A percentile compares a stretch with the other conserved stretches of the same genome.
Evolutionary conservation across 2,888 invertebrate genomes (phyloP).

Genomic region (Coleophora deauratella): DNA sequence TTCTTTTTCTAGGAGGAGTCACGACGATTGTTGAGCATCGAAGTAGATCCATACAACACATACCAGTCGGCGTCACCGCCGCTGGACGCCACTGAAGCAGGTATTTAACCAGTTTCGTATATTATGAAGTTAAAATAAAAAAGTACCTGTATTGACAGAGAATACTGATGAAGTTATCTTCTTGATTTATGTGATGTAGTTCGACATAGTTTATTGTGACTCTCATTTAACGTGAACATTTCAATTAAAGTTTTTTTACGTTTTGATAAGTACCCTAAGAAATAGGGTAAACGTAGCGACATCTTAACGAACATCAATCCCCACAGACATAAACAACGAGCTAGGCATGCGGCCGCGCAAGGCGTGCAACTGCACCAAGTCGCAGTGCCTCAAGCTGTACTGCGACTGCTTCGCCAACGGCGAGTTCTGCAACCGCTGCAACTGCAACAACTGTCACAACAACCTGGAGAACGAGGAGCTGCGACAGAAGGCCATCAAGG

Average conservation of each 20-base stretch:
- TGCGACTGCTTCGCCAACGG: conserved; percentile 99
- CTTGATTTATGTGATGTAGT: too few relatives aligned
- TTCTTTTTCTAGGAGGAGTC: too few relatives aligned
- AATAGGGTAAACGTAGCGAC: too few relatives aligned
- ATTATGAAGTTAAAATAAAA: too few relatives aligned
- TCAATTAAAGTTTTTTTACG: too few relatives aligned
- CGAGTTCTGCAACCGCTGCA: conserved; percentile 98
- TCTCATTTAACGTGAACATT: too few relatives aligned
- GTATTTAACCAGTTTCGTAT: conserved; percentile 18
- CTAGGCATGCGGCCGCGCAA: conserved; percentile 82
- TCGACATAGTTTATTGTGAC: too few relatives aligned
- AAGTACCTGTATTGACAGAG: too few relatives aligned
- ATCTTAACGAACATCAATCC: too few relatives aligned
- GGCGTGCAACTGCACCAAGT: conserved; percentile 99
- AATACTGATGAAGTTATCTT: too few relatives aligned
- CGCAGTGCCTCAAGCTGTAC: conserved; percentile 97
- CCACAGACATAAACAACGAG: conserved; percentile 25
- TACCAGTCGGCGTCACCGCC: conserved; percentile 34
- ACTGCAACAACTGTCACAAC: conserved; percentile 98
- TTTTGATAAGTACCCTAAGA: too few relatives aligned
- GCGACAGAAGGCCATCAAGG: conserved; percentile 93
- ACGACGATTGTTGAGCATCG: conserved; percentile 21
- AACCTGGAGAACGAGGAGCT: conserved; percentile 97
- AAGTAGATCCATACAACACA: conserved; percentile 29
- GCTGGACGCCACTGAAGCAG: conserved; percentile 31